phyloP scores from a whole-genome alignment of 2,888 invertebrate species.

The Parnassius apollo region DNA sequence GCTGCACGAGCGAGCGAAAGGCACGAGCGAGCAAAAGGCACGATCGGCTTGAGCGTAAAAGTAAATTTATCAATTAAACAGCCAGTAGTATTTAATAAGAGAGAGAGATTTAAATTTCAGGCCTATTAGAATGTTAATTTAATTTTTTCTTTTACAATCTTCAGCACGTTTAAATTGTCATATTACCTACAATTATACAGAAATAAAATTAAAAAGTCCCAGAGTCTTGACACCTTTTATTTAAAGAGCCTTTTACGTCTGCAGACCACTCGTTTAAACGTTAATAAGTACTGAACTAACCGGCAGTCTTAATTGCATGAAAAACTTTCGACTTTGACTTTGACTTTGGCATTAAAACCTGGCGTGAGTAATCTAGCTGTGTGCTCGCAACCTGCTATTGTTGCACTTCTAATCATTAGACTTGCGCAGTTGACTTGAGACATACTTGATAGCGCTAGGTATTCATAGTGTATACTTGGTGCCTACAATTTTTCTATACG shows the following conservation, averaged over 20 bases:
- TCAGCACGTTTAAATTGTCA: no score
- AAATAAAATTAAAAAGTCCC: not conserved
- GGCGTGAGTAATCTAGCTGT: conserved; percentile 34
- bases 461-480: conserved; percentile 8
- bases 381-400: conserved; percentile 34
- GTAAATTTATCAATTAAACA: no score
- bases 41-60: no score
- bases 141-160: no score
- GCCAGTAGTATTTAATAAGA: no score
- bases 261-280: not conserved
- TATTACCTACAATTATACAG: no score
- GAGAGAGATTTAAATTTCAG: no score
- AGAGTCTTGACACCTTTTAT: conserved; percentile 6
- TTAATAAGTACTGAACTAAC: conserved; percentile 6
- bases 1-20: no score
- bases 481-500: not conserved
- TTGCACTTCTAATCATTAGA: conserved; percentile 39
- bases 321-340: conserved; percentile 21
- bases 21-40: no score
- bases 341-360: conserved; percentile 13
- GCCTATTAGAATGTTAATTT: no score
- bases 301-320: conserved; percentile 14
- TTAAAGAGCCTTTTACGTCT: not conserved
- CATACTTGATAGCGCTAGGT: not conserved
- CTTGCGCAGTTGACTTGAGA: conserved; percentile 26